phyloP scores from a whole-genome alignment of 2,113 vertebrate species.

The Neoarius graeffei region DNA sequence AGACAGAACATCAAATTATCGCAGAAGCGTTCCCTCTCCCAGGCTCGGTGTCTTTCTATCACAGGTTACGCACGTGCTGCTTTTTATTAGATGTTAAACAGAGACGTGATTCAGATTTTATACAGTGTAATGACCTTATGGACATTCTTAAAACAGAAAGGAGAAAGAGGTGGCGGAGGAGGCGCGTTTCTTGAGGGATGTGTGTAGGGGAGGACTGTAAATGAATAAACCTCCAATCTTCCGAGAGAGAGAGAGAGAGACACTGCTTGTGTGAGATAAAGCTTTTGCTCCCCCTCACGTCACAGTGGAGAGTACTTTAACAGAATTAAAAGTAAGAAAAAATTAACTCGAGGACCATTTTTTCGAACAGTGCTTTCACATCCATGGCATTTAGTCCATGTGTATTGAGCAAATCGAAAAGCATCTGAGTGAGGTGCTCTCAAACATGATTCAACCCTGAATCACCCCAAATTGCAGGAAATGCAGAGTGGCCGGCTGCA shows the following conservation, averaged over 20 bases:
- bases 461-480: too few relatives aligned
- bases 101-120: neutral
- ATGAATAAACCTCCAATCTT: constrained; percentile 12
- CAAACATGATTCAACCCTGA: too few relatives aligned
- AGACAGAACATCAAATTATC: neutral
- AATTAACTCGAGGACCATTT: neutral
- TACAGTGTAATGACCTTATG: constrained; percentile 24
- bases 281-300: neutral
- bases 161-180: neutral
- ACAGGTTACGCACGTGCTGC: neutral
- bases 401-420: too few relatives aligned
- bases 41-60: neutral
- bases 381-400: neutral
- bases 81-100: neutral
- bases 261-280: neutral
- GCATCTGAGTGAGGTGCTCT: too few relatives aligned
- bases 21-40: neutral
- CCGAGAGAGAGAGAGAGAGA: neutral
- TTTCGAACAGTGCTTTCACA: neutral
- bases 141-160: constrained; percentile 31
- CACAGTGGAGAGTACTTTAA: constrained; percentile 1
- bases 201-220: neutral
- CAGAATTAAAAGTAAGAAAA: neutral
- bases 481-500: too few relatives aligned
- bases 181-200: constrained; percentile 21